Conservation (phyloP, 2,888 invertebrate genomes). For the Macrophya annulata region DNA sequence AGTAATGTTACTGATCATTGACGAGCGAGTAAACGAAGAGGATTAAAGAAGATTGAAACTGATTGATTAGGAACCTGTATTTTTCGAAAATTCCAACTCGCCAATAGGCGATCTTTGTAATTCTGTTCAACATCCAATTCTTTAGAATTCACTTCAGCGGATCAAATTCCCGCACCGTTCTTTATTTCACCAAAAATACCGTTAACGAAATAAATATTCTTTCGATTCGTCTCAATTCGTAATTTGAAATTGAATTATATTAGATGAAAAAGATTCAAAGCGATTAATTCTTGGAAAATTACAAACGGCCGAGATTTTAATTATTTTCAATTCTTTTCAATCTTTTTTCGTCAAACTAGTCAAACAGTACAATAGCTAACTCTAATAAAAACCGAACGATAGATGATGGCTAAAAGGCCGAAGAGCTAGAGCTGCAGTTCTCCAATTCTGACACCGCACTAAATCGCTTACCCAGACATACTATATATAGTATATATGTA, state of each 20-base stretch:
- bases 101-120: neutral
- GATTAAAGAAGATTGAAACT: neutral
- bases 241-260: neutral
- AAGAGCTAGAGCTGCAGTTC: neutral
- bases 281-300: neutral
- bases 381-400: conserved; percentile 12
- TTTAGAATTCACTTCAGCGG: neutral
- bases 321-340: conserved; percentile 13
- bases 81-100: neutral
- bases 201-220: conserved; percentile 3
- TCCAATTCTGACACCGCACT: conserved; percentile 7
- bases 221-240: conserved; percentile 7
- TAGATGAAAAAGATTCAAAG: neutral
- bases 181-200: neutral
- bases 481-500: neutral
- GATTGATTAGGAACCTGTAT: neutral
- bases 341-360: neutral
- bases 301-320: conserved; percentile 4
- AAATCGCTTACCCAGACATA: conserved; percentile 1
- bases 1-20: neutral
- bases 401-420: neutral
- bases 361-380: neutral
- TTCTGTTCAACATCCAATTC: neutral
- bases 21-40: neutral
- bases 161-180: neutral